Evolutionary conservation across 2,888 invertebrate genomes (phyloP).

Genomic region (Heteropelma amictum): DNA sequence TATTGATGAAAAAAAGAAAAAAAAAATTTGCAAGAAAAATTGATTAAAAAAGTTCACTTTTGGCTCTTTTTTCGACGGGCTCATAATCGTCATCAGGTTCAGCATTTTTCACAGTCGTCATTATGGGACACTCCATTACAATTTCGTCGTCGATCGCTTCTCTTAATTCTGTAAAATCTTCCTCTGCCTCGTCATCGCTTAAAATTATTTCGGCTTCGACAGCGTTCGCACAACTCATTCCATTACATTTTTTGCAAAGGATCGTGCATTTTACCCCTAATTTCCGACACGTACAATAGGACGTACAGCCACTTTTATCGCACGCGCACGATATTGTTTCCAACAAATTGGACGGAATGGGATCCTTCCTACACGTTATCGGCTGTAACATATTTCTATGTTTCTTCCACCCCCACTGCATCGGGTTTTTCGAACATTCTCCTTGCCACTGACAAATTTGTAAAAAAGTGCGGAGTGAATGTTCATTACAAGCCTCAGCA

Average conservation of each 20-base stretch:
- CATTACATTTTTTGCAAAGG: slow-evolving; percentile 11
- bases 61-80: background rate
- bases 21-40: too few relatives aligned
- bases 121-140: too few relatives aligned
- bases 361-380: slow-evolving; percentile 5
- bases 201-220: slow-evolving; percentile 7
- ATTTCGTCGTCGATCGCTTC: slow-evolving; percentile 1
- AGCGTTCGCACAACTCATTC: background rate
- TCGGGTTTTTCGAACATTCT: slow-evolving; percentile 12
- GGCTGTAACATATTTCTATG: slow-evolving; percentile 4
- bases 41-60: too few relatives aligned
- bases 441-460: slow-evolving; percentile 17
- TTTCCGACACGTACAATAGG: slow-evolving; percentile 13
- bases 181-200: slow-evolving; percentile 1
- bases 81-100: background rate
- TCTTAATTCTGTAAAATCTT: background rate
- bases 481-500: slow-evolving; percentile 15
- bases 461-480: slow-evolving; percentile 14
- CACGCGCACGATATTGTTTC: background rate
- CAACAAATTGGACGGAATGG: slow-evolving; percentile 5
- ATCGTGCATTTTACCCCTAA: background rate
- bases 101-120: too few relatives aligned
- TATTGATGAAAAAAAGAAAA: too few relatives aligned
- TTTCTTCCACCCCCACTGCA: slow-evolving; percentile 24
- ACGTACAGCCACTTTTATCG: slow-evolving; percentile 1